Conservation (phyloP, 2,888 invertebrate species). For the Melieria picta region DNA sequence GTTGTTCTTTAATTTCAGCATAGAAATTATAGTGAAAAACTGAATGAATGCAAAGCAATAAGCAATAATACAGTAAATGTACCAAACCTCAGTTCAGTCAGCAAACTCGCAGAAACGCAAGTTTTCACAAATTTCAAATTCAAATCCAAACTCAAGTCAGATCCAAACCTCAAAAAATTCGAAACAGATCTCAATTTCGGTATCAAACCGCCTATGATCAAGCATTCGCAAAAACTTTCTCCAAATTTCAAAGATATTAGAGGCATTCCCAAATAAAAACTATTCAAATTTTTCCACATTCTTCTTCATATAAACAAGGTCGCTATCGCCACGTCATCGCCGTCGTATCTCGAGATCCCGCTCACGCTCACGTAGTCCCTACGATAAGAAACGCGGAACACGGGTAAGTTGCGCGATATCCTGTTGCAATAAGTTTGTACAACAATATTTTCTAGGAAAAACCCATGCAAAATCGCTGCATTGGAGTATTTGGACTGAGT, state of each 20-base stretch:
- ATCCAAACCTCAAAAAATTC: no score
- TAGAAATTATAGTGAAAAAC: slow-evolving; percentile 30
- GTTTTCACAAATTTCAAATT: slow-evolving; percentile 3
- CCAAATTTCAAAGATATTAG: no score
- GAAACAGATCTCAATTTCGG: no score
- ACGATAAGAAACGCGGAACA: slow-evolving; percentile 40
- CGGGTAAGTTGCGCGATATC: slow-evolving; percentile 37
- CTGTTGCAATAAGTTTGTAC: not conserved
- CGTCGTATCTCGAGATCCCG: slow-evolving; percentile 38
- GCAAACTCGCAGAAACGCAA: slow-evolving; percentile 13
- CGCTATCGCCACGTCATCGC: slow-evolving; percentile 40
- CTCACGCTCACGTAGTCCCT: slow-evolving; percentile 40
- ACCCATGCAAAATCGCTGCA: slow-evolving; percentile 87
- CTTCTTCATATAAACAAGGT: slow-evolving; percentile 38
- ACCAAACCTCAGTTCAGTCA: slow-evolving; percentile 6
- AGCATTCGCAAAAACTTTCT: no score
- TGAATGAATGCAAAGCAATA: slow-evolving; percentile 18
- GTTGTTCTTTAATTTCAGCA: slow-evolving; percentile 35
- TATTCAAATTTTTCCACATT: slow-evolving; percentile 15
- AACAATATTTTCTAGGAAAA: slow-evolving; percentile 51
- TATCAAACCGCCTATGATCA: no score
- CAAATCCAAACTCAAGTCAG: no score
- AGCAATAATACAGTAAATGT: slow-evolving; percentile 12
- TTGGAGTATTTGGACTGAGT: slow-evolving; percentile 95
- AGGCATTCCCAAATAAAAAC: not conserved